Evolutionary conservation across 2,797 vertebrate genomes (phyloP).

Genomic region (Enteromius fasciolatus): DNA sequence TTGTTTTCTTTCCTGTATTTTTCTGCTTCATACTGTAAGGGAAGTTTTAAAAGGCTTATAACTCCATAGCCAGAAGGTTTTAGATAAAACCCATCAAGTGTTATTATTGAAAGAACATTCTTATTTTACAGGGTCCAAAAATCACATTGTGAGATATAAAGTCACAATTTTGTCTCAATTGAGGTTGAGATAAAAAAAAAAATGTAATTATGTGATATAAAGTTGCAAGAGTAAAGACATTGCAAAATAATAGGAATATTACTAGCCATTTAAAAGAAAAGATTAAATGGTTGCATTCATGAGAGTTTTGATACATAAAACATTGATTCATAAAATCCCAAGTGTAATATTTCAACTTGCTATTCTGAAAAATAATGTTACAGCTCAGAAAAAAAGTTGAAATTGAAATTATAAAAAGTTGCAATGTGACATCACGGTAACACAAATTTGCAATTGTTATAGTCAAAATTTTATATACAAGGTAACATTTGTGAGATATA

Average conservation of each 20-base stretch:
- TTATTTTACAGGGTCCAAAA: background rate
- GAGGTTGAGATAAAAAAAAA: background rate
- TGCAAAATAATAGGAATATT: background rate
- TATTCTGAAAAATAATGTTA: background rate
- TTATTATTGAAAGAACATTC: background rate
- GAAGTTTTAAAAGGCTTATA: background rate
- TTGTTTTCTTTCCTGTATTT: conserved; percentile 4
- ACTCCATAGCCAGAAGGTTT: background rate
- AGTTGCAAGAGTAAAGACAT: background rate
- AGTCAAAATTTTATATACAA: background rate
- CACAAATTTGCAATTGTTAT: background rate
- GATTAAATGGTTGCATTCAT: background rate
- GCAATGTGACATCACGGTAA: background rate
- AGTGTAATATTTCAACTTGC: background rate
- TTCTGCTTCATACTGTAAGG: background rate
- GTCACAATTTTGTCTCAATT: background rate
- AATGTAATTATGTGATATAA: background rate
- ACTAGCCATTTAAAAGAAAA: background rate
- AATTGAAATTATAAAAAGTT: background rate
- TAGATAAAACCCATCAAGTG: background rate
- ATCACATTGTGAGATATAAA: background rate
- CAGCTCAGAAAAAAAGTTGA: background rate
- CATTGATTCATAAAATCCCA: background rate
- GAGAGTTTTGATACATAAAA: background rate
- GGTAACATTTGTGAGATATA: background rate